Conservation (phyloP, 2,797 vertebrate species). For the Pangasius larnaudii region DNA sequence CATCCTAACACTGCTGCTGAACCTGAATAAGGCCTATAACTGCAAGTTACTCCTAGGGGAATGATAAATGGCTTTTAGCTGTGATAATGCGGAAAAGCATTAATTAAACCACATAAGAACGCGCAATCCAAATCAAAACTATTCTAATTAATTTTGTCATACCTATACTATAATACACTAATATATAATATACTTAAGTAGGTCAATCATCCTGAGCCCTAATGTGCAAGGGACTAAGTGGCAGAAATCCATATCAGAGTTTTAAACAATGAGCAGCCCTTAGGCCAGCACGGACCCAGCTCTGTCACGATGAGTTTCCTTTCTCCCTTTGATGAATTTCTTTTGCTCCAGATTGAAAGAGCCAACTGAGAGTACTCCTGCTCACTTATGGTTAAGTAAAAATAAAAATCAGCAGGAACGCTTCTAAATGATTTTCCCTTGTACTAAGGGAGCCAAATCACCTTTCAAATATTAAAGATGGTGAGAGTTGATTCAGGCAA, state of each 20-base stretch:
- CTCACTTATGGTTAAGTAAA: conserved; percentile 64
- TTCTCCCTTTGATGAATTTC: conserved; percentile 62
- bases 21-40: conserved; percentile 6
- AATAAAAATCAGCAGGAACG: conserved; percentile 64
- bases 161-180: background rate
- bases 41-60: conserved; percentile 22
- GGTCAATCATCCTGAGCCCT: conserved; percentile 19
- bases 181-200: conserved; percentile 11
- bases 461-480: conserved; percentile 68
- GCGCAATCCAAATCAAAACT: background rate
- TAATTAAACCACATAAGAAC: background rate
- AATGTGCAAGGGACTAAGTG: conserved; percentile 9
- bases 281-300: conserved; percentile 15
- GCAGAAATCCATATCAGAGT: conserved; percentile 29
- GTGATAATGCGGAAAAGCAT: conserved; percentile 1
- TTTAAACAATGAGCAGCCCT: conserved; percentile 37
- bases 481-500: conserved; percentile 68
- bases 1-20: conserved; percentile 8
- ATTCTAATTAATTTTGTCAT: conserved; percentile 15
- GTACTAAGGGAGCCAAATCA: conserved; percentile 59
- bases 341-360: conserved; percentile 60
- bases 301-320: conserved; percentile 39
- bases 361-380: conserved; percentile 56
- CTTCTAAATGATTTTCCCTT: conserved; percentile 68
- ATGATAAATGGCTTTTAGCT: conserved; percentile 4